A percentile compares a stretch with the other conserved stretches of the same genome.
These are phyloP conservation scores for Aporophyla lueneburgensis DNA, from an alignment of 2,888 invertebrate species.

Conservation along the genomic window DNA sequence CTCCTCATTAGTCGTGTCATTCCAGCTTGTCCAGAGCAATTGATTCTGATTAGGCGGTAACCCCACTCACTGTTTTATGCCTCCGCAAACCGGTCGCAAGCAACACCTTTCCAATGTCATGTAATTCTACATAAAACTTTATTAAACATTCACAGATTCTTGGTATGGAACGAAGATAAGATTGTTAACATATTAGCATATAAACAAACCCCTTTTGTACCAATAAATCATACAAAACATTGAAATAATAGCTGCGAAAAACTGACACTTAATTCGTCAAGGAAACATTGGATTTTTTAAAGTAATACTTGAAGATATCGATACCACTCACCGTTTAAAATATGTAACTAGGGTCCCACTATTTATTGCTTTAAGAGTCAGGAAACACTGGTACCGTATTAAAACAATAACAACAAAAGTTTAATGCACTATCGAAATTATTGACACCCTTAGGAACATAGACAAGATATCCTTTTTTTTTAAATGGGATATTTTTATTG, in stretches of 20 bases:
- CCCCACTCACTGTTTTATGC: constrained; percentile 59
- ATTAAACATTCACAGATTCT: neutral
- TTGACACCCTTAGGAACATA: constrained; percentile 79
- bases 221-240: constrained; percentile 48
- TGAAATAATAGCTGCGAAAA: constrained; percentile 35
- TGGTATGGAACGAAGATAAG: neutral
- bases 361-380: constrained; percentile 31
- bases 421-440: constrained; percentile 71
- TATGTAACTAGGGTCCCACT: constrained; percentile 42
- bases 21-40: constrained; percentile 66
- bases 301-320: neutral
- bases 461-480: constrained; percentile 68
- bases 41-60: constrained; percentile 71
- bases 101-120: constrained; percentile 54
- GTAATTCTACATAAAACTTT: constrained; percentile 24
- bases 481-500: constrained; percentile 47
- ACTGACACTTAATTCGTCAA: constrained; percentile 45
- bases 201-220: constrained; percentile 23
- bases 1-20: constrained; percentile 60
- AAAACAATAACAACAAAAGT: constrained; percentile 61
- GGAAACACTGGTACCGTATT: constrained; percentile 53
- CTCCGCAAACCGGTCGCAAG: constrained; percentile 74
- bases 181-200: neutral
- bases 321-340: constrained; percentile 56
- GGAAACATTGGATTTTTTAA: constrained; percentile 40